phyloP scores from a whole-genome alignment of 1,140 invertebrate genomes.

The Drosophila athabasca region DNA sequence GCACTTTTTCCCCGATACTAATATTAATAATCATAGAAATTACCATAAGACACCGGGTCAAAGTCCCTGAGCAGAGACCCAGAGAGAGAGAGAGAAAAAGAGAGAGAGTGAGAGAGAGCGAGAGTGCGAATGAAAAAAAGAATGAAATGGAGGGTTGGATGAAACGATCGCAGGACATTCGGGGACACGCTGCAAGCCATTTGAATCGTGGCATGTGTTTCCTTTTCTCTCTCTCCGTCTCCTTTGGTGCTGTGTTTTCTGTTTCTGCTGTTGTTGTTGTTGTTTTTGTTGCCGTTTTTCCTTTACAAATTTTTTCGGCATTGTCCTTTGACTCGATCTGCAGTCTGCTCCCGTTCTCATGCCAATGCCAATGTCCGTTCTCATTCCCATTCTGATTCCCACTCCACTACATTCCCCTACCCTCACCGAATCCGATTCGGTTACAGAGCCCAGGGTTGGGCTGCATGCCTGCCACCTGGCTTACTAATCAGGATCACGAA shows the following conservation, averaged over 20 bases:
- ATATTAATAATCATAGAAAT: slow-evolving; percentile 70
- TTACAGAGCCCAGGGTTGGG: slow-evolving; percentile 27
- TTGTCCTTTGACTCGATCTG: slow-evolving; percentile 30
- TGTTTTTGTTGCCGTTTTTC: slow-evolving; percentile 38
- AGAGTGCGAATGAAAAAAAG: slow-evolving; percentile 1
- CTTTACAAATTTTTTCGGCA: slow-evolving; percentile 26
- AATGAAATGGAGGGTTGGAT: background rate
- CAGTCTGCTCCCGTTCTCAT: slow-evolving; percentile 22
- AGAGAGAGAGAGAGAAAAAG: background rate
- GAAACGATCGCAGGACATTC: slow-evolving; percentile 36
- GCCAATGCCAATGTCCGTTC: background rate
- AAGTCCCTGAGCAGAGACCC: slow-evolving; percentile 13
- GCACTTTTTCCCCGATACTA: slow-evolving; percentile 66
- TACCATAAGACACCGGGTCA: slow-evolving; percentile 69
- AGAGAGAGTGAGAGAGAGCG: background rate
- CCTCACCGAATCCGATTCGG: slow-evolving; percentile 28
- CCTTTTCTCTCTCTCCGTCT: slow-evolving; percentile 7
- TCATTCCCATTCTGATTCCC: slow-evolving; percentile 1
- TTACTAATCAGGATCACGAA: slow-evolving; percentile 62
- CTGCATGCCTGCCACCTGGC: slow-evolving; percentile 50
- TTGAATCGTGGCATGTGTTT: slow-evolving; percentile 75
- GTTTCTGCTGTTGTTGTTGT: slow-evolving; percentile 39
- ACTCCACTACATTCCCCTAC: too few relatives aligned
- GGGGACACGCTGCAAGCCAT: slow-evolving; percentile 29
- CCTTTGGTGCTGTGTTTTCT: slow-evolving; percentile 7